Percentiles rank a stretch among this genome's conserved stretches.
These are phyloP conservation scores for Lagocephalus sceleratus DNA, from an alignment of 2,797 vertebrate genomes.

Conservation along the genomic window DNA sequence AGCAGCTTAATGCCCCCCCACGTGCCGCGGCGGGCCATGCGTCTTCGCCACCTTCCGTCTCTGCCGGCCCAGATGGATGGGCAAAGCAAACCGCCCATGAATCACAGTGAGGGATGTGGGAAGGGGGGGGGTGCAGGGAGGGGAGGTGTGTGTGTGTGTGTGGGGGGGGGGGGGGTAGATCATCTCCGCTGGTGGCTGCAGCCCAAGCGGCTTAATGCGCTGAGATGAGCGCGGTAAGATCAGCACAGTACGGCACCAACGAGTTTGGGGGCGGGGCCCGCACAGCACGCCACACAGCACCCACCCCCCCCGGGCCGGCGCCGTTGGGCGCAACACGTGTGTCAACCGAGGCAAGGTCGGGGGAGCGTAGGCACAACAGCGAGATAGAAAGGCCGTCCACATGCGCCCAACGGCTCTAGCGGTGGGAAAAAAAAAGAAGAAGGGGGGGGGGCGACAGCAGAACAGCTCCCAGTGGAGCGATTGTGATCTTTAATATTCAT, in stretches of 20 bases:
- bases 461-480: constrained; percentile 37
- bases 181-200: constrained; percentile 71
- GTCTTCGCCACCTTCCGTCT: constrained; percentile 59
- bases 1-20: constrained; percentile 52
- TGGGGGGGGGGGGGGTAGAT: constrained; percentile 68
- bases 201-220: constrained; percentile 69
- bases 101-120: constrained; percentile 73
- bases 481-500: constrained; percentile 72
- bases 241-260: constrained; percentile 67
- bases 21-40: constrained; percentile 61
- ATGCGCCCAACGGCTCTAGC: constrained; percentile 1
- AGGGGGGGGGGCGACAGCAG: not conserved
- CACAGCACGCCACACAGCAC: constrained; percentile 61
- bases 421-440: constrained; percentile 7
- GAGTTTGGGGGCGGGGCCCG: constrained; percentile 60
- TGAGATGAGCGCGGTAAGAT: constrained; percentile 71
- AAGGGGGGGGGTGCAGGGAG: too few species aligned
- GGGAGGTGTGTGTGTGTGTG: too few species aligned
- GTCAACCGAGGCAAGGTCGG: constrained; percentile 64
- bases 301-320: too few species aligned
- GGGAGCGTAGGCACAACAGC: constrained; percentile 44
- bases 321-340: too few species aligned
- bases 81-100: constrained; percentile 72
- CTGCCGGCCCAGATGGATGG: constrained; percentile 69
- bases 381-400: constrained; percentile 43